Evolutionary conservation across 2,113 vertebrate genomes (phyloP).

Genomic region (Salvelinus fontinalis): DNA sequence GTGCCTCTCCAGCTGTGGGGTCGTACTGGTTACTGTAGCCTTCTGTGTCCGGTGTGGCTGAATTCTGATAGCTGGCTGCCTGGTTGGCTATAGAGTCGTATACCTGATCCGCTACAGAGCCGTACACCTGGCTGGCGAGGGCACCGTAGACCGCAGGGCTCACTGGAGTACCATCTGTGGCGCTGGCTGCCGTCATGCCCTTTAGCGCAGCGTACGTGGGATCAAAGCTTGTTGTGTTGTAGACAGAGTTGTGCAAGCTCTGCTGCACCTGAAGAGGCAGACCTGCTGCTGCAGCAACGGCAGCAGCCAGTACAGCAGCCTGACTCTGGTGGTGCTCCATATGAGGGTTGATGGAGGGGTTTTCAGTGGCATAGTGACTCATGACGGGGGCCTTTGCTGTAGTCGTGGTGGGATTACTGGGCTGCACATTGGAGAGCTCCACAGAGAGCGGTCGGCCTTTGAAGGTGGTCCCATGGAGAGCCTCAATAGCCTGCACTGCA

Average conservation of each 20-base stretch:
- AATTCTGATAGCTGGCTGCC: slow-evolving; percentile 37
- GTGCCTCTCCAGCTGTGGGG: too few relatives aligned
- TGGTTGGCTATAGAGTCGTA: slow-evolving; percentile 19
- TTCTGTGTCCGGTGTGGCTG: slow-evolving; percentile 58
- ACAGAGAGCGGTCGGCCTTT: slow-evolving; percentile 92
- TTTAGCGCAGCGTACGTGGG: slow-evolving; percentile 79
- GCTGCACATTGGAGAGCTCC: slow-evolving; percentile 91
- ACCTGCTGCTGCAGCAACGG: slow-evolving; percentile 74
- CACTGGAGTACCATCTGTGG: slow-evolving; percentile 69
- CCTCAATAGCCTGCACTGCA: slow-evolving; percentile 87
- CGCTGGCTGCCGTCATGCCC: slow-evolving; percentile 72
- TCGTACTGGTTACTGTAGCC: slow-evolving; percentile 62
- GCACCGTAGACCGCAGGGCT: slow-evolving; percentile 81
- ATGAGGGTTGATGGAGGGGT: slow-evolving; percentile 64
- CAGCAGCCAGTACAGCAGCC: slow-evolving; percentile 76
- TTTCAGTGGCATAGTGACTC: slow-evolving; percentile 71
- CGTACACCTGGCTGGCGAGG: slow-evolving; percentile 83
- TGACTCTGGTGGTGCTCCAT: slow-evolving; percentile 81
- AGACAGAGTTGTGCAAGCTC: slow-evolving; percentile 78
- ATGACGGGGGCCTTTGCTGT: slow-evolving; percentile 32
- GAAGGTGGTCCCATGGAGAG: slow-evolving; percentile 90
- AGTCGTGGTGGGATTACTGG: slow-evolving; percentile 74
- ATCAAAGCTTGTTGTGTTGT: slow-evolving; percentile 82
- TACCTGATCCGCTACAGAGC: slow-evolving; percentile 78
- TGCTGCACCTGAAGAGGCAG: slow-evolving; percentile 78